phyloP scores from a whole-genome alignment of 2,888 invertebrate genomes.

The Heliothis peltigera region DNA sequence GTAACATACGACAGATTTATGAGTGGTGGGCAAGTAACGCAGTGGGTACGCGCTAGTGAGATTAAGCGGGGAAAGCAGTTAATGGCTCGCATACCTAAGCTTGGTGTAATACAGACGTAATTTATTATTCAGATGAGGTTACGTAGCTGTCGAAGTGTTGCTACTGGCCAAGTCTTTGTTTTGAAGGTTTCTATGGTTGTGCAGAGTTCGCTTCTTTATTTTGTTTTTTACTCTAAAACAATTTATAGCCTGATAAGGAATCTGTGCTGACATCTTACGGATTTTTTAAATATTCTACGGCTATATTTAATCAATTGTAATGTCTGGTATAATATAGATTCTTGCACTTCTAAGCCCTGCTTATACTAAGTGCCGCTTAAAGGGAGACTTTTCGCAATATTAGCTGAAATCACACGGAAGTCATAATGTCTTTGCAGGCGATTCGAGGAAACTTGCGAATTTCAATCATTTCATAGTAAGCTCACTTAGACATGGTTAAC shows the following conservation, averaged over 20 bases:
- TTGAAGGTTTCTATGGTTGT: not conserved
- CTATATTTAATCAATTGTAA: too few relatives aligned
- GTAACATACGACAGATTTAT: slow-evolving; percentile 81
- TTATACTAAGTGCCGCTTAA: not conserved
- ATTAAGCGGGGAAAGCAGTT: slow-evolving; percentile 71
- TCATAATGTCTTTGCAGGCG: slow-evolving; percentile 25
- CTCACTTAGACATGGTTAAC: slow-evolving; percentile 18
- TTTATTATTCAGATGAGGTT: slow-evolving; percentile 48
- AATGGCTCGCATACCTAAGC: slow-evolving; percentile 62
- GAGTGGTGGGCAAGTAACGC: slow-evolving; percentile 66
- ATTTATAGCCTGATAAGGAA: too few relatives aligned
- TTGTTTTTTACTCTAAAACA: not conserved
- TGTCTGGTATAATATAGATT: not conserved
- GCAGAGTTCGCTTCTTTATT: not conserved
- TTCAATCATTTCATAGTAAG: slow-evolving; percentile 46
- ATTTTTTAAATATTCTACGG: not conserved
- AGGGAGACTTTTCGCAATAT: not conserved
- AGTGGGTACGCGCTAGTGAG: slow-evolving; percentile 38
- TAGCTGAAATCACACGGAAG: slow-evolving; percentile 22
- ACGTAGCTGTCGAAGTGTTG: slow-evolving; percentile 35
- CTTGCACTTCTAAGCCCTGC: not conserved
- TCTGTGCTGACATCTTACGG: too few relatives aligned
- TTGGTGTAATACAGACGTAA: slow-evolving; percentile 34
- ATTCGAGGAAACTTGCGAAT: slow-evolving; percentile 40
- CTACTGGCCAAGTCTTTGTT: slow-evolving; percentile 16